These are phyloP conservation scores for Stegophylla sp. DNA, from an alignment of 2,888 invertebrate genomes.

Conservation along the genomic window DNA sequence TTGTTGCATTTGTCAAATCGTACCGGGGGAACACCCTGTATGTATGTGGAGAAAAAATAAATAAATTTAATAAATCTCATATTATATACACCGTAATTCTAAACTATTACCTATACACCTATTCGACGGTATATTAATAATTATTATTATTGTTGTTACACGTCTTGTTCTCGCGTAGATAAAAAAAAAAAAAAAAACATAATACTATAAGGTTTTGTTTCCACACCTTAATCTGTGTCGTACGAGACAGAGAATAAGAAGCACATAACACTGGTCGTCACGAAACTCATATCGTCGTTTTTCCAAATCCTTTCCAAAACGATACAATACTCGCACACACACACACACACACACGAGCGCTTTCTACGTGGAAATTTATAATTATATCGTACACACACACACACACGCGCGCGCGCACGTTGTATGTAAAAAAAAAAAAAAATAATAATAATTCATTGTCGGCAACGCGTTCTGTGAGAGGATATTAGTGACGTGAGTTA, in stretches of 20 bases:
- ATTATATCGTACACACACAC: too few relatives aligned
- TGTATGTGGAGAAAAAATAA: too few relatives aligned
- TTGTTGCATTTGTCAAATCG: too few relatives aligned
- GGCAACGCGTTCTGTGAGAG: too few relatives aligned
- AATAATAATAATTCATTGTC: slow-evolving; percentile 11
- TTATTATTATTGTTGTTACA: background rate
- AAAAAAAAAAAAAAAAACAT: too few relatives aligned
- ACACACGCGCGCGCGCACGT: too few relatives aligned
- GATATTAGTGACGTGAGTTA: background rate
- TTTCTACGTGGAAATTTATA: slow-evolving; percentile 23
- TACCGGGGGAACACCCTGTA: too few relatives aligned
- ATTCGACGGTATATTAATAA: background rate
- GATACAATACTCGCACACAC: background rate
- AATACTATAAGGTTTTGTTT: slow-evolving; percentile 12
- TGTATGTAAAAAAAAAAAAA: slow-evolving; percentile 14
- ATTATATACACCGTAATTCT: slow-evolving; percentile 41
- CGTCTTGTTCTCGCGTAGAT: background rate
- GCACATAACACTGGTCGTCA: slow-evolving; percentile 45
- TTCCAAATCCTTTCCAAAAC: slow-evolving; percentile 36
- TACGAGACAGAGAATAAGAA: background rate
- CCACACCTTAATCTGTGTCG: slow-evolving; percentile 11
- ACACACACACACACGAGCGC: slow-evolving; percentile 12
- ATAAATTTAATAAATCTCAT: too few relatives aligned
- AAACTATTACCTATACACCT: slow-evolving; percentile 37
- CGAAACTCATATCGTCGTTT: slow-evolving; percentile 37